phyloP scores from a whole-genome alignment of 2,888 invertebrate genomes.

The Drosophila pseudotalamancana region DNA sequence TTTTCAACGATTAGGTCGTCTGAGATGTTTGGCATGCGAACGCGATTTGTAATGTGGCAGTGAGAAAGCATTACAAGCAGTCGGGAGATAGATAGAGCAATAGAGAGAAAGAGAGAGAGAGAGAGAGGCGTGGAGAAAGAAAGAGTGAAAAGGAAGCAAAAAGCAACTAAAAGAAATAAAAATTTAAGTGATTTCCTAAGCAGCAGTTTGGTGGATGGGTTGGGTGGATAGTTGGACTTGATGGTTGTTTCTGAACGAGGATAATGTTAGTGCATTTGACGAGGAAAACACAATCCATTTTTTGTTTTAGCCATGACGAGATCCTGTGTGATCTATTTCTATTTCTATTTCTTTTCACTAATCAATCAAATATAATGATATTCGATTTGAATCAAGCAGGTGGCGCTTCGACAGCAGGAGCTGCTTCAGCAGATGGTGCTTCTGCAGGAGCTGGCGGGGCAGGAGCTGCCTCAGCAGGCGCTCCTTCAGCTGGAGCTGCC shows the following conservation, averaged over 20 bases:
- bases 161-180: constrained; percentile 52
- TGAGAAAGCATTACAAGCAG: constrained; percentile 58
- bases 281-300: constrained; percentile 47
- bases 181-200: constrained; percentile 32
- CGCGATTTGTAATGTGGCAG: constrained; percentile 56
- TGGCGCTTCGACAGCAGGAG: constrained; percentile 40
- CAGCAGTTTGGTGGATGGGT: constrained; percentile 16
- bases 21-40: constrained; percentile 74
- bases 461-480: constrained; percentile 40
- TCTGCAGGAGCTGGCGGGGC: constrained; percentile 60
- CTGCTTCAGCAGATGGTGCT: constrained; percentile 12
- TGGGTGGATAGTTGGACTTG: background rate
- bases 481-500: constrained; percentile 25
- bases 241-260: background rate
- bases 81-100: constrained; percentile 31
- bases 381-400: constrained; percentile 36
- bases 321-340: constrained; percentile 59
- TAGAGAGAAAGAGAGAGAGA: constrained; percentile 34
- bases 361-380: constrained; percentile 21
- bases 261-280: constrained; percentile 44
- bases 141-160: constrained; percentile 55
- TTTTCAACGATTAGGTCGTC: constrained; percentile 94
- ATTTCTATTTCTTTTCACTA: background rate
- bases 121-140: constrained; percentile 56
- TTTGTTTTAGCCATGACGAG: constrained; percentile 52